Conservation (phyloP, 2,888 invertebrate species). For the Ecdyonurus torrentis region DNA sequence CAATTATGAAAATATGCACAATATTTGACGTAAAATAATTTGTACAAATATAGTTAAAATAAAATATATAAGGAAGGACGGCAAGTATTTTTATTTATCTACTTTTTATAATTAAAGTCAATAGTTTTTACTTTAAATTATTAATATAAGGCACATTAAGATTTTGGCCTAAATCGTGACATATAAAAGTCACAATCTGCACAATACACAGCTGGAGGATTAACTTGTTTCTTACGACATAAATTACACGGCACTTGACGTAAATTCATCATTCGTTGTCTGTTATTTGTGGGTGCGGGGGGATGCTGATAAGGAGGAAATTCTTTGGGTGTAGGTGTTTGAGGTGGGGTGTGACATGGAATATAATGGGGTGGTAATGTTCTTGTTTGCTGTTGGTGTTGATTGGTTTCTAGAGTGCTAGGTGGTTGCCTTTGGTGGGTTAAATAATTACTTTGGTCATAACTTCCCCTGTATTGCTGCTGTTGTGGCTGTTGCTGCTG, state of each 20-base stretch:
- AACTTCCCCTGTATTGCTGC: background rate
- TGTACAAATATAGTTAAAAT: constrained; percentile 5
- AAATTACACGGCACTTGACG: constrained; percentile 50
- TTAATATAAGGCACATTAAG: constrained; percentile 21
- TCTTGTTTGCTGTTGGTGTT: background rate
- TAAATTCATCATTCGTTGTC: background rate
- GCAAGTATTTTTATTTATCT: background rate
- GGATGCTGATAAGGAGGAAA: constrained; percentile 45
- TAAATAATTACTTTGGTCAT: background rate
- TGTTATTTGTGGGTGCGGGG: constrained; percentile 31
- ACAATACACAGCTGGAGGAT: constrained; percentile 65
- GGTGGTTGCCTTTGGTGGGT: background rate
- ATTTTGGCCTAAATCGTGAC: constrained; percentile 59
- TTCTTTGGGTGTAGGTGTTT: background rate
- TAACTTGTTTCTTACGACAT: constrained; percentile 70
- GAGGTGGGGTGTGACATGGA: background rate
- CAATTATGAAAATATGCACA: background rate
- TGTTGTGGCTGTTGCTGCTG: background rate
- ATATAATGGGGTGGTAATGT: background rate
- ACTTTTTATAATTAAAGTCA: too few species aligned
- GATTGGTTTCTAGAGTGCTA: background rate
- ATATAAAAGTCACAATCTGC: constrained; percentile 86
- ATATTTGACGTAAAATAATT: background rate
- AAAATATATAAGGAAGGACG: background rate
- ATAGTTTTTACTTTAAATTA: too few species aligned